Percentiles rank a stretch among this genome's conserved stretches.
Conservation (phyloP, 2,888 invertebrate species). For the Mythimna pallens region DNA sequence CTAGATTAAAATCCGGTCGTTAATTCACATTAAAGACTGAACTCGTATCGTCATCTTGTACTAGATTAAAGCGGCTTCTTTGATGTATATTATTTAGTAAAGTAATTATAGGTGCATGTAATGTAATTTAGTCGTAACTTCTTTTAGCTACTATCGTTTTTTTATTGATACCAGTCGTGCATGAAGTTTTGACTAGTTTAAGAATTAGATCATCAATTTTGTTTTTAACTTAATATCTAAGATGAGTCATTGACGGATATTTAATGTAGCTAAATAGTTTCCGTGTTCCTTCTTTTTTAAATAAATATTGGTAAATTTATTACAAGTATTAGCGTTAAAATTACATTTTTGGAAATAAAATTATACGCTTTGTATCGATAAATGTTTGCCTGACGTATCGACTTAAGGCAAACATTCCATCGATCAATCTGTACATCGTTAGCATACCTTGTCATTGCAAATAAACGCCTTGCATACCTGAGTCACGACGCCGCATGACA, state of each 20-base stretch:
- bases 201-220: constrained; percentile 44
- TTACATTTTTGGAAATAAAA: neutral
- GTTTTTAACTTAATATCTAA: neutral
- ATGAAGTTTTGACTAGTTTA: constrained; percentile 13
- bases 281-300: neutral
- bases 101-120: constrained; percentile 40
- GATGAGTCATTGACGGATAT: constrained; percentile 4
- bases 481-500: constrained; percentile 28
- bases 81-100: constrained; percentile 36
- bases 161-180: constrained; percentile 18
- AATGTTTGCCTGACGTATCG: too few species aligned
- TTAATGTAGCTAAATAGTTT: neutral
- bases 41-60: constrained; percentile 46
- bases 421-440: constrained; percentile 15
- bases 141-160: constrained; percentile 24
- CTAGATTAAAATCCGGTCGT: constrained; percentile 56
- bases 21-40: constrained; percentile 50
- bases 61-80: constrained; percentile 55
- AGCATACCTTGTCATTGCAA: constrained; percentile 26
- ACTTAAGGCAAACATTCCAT: neutral
- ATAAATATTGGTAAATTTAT: neutral
- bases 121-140: constrained; percentile 34
- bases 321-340: neutral
- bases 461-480: constrained; percentile 32
- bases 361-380: neutral